phyloP scores from a whole-genome alignment of 1,140 invertebrate genomes.

The Plectus sambesii region DNA sequence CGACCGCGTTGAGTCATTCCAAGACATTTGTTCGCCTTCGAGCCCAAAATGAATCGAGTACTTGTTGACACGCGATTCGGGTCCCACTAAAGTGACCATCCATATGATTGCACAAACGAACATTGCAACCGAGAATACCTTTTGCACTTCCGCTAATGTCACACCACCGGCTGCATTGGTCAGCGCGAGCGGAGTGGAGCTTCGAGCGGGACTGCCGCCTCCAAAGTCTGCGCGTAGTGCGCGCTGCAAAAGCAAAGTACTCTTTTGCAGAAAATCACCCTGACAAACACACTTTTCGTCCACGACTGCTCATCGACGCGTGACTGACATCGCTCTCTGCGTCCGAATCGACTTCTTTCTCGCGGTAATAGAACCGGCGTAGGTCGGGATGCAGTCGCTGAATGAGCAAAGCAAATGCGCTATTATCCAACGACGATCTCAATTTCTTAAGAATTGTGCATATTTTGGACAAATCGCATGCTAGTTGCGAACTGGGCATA shows the following conservation, averaged over 20 bases:
- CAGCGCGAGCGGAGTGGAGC: constrained; percentile 28
- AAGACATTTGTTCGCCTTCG: constrained; percentile 31
- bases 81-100: constrained; percentile 26
- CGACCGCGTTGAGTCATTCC: constrained; percentile 26
- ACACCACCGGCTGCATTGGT: constrained; percentile 30
- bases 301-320: constrained; percentile 10
- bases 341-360: no score
- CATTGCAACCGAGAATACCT: no score
- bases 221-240: constrained; percentile 31
- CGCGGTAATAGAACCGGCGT: no score
- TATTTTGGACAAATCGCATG: no score
- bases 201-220: constrained; percentile 30
- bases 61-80: constrained; percentile 22
- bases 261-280: constrained; percentile 10
- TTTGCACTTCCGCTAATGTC: constrained; percentile 23
- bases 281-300: constrained; percentile 4
- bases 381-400: no score
- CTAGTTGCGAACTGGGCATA: no score
- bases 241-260: constrained; percentile 24
- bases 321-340: no score
- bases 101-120: no score
- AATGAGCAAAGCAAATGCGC: no score
- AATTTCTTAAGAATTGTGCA: no score
- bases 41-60: constrained; percentile 27
- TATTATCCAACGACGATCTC: no score